Evolutionary conservation across 2,113 vertebrate genomes (phyloP).

Genomic region (Catharus fuscescens): DNA sequence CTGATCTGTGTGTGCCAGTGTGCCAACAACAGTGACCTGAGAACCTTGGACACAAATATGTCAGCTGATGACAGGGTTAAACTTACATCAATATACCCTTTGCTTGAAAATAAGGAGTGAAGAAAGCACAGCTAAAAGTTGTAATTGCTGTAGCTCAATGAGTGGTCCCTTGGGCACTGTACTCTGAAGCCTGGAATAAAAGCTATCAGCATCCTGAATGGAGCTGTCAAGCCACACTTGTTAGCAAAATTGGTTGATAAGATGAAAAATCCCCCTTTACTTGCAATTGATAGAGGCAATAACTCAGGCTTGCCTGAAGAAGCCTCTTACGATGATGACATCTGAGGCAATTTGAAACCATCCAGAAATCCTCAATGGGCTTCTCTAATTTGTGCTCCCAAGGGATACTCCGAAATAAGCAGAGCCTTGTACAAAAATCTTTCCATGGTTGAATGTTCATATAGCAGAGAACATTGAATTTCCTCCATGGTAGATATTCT

Average conservation of each 20-base stretch:
- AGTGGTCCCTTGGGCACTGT: conserved; percentile 23
- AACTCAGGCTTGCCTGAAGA: conserved; percentile 33
- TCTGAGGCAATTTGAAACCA: conserved; percentile 16
- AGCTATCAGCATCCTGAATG: conserved; percentile 45
- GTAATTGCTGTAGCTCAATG: conserved; percentile 30
- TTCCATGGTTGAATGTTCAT: background rate
- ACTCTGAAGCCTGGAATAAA: conserved; percentile 37
- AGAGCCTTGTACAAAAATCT: background rate
- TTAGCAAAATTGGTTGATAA: conserved; percentile 44
- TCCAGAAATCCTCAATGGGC: background rate
- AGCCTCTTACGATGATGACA: background rate
- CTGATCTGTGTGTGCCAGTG: rapidly evolving
- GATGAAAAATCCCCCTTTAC: conserved; percentile 41
- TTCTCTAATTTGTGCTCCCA: background rate
- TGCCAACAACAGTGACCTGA: background rate
- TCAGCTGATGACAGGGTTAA: background rate
- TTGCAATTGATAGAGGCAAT: conserved; percentile 32
- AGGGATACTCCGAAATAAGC: background rate
- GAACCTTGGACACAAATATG: background rate
- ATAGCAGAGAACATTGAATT: background rate
- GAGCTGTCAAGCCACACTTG: conserved; percentile 49
- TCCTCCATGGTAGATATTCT: background rate
- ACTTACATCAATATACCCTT: background rate
- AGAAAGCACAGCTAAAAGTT: conserved; percentile 9
- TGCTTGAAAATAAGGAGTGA: background rate